Conservation (phyloP, 2,888 invertebrate species). For the Cylloceria caligata region DNA sequence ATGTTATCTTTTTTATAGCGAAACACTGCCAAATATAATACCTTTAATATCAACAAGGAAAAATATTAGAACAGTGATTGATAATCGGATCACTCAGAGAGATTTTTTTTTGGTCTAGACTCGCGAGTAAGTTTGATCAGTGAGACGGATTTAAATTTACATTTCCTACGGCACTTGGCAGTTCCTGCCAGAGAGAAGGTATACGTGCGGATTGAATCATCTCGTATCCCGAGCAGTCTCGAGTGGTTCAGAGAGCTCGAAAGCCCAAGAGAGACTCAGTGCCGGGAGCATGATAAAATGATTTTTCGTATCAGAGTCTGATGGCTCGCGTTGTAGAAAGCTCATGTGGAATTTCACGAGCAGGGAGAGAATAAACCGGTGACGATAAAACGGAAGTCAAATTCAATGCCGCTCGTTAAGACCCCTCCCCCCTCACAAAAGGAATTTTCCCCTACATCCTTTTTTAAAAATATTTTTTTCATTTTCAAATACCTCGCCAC, state of each 20-base stretch:
- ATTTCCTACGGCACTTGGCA: slow-evolving; percentile 58
- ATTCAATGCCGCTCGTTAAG: slow-evolving; percentile 70
- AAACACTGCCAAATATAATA: not conserved
- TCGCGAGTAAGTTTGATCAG: slow-evolving; percentile 41
- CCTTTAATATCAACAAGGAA: not conserved
- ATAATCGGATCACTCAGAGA: not conserved
- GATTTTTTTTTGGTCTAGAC: not conserved
- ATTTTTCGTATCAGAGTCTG: slow-evolving; percentile 44
- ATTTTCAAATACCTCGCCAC: slow-evolving; percentile 40
- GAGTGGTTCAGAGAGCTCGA: slow-evolving; percentile 46
- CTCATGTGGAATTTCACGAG: slow-evolving; percentile 47
- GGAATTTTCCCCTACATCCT: slow-evolving; percentile 1
- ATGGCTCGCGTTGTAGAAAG: slow-evolving; percentile 34
- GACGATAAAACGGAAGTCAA: slow-evolving; percentile 67
- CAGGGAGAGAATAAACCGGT: slow-evolving; percentile 27
- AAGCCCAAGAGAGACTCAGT: too few species aligned
- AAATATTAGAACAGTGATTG: not conserved
- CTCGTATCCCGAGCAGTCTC: slow-evolving; percentile 55
- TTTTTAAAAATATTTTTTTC: slow-evolving; percentile 18
- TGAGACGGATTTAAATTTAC: slow-evolving; percentile 54
- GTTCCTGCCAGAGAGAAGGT: slow-evolving; percentile 29
- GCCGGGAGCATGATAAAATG: slow-evolving; percentile 42
- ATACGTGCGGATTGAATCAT: slow-evolving; percentile 55
- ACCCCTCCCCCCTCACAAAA: not conserved
- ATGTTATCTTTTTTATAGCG: not conserved